phyloP scores from a whole-genome alignment of 1,140 invertebrate genomes.

The Brachionus paranguensis region DNA sequence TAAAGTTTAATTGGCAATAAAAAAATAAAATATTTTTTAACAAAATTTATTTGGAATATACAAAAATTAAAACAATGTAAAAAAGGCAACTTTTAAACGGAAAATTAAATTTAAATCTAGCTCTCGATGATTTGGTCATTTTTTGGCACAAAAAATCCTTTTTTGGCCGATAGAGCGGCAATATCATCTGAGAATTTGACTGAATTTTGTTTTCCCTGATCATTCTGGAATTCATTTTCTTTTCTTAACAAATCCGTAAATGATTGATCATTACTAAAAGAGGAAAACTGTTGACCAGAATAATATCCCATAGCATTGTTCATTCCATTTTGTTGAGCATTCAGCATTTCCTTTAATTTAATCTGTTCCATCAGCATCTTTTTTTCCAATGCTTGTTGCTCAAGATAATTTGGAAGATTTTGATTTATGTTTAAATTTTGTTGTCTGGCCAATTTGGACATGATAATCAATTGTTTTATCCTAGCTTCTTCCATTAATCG shows the following conservation, averaged over 20 bases:
- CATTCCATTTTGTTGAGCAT: background rate
- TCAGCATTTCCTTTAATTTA: background rate
- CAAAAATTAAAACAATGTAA: slow-evolving; percentile 36
- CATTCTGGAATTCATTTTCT: background rate
- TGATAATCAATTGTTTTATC: slow-evolving; percentile 5
- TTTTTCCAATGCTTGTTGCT: background rate
- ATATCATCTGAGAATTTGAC: background rate
- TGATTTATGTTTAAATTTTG: background rate
- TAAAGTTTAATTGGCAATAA: background rate
- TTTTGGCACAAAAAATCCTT: background rate
- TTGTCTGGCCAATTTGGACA: slow-evolving; percentile 10
- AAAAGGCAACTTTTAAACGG: background rate
- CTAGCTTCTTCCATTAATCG: slow-evolving; percentile 27
- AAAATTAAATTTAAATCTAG: background rate
- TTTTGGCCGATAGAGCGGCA: background rate
- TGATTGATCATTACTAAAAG: background rate
- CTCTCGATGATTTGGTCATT: background rate
- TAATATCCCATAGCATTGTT: background rate
- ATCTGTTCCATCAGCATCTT: background rate
- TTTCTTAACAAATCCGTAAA: background rate
- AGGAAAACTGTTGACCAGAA: background rate
- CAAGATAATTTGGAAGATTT: background rate
- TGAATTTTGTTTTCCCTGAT: background rate
- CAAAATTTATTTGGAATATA: slow-evolving; percentile 34
- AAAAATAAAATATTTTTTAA: background rate